phyloP scores from a whole-genome alignment of 2,113 vertebrate genomes.

The Kryptolebias marmoratus region DNA sequence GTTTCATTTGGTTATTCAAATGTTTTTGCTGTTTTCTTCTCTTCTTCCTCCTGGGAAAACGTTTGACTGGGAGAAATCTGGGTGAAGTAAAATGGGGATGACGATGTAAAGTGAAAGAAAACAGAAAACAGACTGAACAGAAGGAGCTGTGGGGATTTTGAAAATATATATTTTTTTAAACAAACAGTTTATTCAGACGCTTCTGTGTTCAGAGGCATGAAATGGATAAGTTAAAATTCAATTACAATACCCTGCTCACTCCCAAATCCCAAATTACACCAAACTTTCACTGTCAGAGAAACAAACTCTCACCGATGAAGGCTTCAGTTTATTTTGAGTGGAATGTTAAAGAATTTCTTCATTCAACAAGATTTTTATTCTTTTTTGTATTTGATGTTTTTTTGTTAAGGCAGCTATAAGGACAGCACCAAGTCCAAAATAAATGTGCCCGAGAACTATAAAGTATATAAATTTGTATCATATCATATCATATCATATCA shows the following conservation, averaged over 20 bases:
- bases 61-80: slow-evolving; percentile 19
- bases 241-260: slow-evolving; percentile 11
- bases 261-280: background rate
- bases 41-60: slow-evolving; percentile 6
- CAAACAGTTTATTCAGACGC: slow-evolving; percentile 5
- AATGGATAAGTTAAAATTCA: slow-evolving; percentile 50
- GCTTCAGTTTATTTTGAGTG: slow-evolving; percentile 14
- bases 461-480: too few species aligned
- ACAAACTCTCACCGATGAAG: slow-evolving; percentile 2
- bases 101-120: slow-evolving; percentile 18
- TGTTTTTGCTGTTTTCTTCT: background rate
- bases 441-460: too few species aligned
- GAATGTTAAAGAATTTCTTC: background rate
- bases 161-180: slow-evolving; percentile 20
- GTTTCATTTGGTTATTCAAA: background rate
- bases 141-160: slow-evolving; percentile 22
- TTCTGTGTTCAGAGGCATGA: slow-evolving; percentile 18
- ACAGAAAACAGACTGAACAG: slow-evolving; percentile 2
- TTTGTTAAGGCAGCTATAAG: too few species aligned
- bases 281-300: background rate
- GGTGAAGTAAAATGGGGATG: slow-evolving; percentile 34
- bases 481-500: too few species aligned
- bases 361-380: background rate
- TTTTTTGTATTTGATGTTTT: background rate
- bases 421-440: too few species aligned